Evolutionary conservation across 2,113 vertebrate species (phyloP).

Genomic region (Daboia siamensis): DNA sequence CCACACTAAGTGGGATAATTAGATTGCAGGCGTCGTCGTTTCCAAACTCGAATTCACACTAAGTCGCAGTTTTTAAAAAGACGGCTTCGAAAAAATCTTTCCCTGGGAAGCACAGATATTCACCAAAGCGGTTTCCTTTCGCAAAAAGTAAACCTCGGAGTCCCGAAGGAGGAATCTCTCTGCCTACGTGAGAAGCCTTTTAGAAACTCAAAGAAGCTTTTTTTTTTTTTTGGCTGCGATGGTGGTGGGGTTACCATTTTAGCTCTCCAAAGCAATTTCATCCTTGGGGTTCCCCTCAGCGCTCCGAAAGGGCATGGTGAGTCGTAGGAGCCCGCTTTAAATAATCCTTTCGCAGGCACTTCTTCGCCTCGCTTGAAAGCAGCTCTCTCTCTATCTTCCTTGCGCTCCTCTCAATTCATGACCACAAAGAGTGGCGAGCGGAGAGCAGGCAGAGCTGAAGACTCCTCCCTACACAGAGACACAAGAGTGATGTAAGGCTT

Average conservation of each 20-base stretch:
- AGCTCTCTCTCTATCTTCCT: conserved; percentile 19
- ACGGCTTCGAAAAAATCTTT: not conserved
- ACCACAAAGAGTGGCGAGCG: conserved; percentile 59
- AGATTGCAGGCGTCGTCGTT: not conserved
- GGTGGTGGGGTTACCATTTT: conserved; percentile 82
- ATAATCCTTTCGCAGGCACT: not conserved
- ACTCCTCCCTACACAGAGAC: conserved; percentile 54
- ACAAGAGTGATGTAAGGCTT: conserved; percentile 63
- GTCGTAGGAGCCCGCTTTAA: conserved; percentile 38
- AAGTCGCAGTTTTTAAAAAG: not conserved
- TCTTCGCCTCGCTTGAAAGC: not conserved
- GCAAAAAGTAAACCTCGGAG: conserved; percentile 8
- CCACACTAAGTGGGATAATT: not conserved
- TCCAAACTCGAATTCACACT: not conserved
- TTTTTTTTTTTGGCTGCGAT: too few relatives aligned
- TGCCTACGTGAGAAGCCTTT: conserved; percentile 9
- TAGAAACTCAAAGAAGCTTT: not conserved
- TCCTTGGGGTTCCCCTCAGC: conserved; percentile 79
- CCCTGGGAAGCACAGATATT: not conserved
- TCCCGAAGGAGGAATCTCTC: conserved; percentile 16
- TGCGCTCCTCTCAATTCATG: conserved; percentile 44
- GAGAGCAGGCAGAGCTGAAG: not conserved
- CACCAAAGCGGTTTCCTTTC: not conserved
- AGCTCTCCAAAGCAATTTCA: conserved; percentile 93
- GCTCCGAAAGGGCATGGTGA: conserved; percentile 72